These are phyloP conservation scores for Nycticebus coucang DNA, from an alignment of 2,113 vertebrate species.

Conservation along the genomic window DNA sequence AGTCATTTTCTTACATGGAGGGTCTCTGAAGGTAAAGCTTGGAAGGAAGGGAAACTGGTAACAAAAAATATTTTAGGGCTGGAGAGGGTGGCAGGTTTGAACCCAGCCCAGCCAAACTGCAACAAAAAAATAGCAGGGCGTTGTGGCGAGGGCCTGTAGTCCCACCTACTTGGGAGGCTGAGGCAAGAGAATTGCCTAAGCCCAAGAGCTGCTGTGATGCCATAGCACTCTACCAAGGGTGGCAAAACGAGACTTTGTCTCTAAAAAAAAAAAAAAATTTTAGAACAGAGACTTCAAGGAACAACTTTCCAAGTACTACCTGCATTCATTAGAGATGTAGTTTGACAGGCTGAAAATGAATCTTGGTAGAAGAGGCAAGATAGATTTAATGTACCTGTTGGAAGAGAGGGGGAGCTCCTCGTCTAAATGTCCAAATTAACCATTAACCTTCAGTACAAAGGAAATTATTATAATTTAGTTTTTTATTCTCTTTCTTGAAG, in stretches of 20 bases:
- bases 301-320: neutral
- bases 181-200: too few relatives aligned
- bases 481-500: constrained; percentile 22
- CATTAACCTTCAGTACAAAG: neutral
- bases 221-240: too few relatives aligned
- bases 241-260: too few relatives aligned
- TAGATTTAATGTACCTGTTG: neutral
- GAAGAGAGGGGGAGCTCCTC: neutral
- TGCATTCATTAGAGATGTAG: neutral
- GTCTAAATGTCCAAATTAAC: constrained; percentile 10
- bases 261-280: neutral
- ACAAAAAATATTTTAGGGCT: too few relatives aligned
- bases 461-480: neutral
- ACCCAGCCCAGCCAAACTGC: too few relatives aligned
- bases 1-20: neutral
- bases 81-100: too few relatives aligned
- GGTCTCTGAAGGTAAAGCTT: neutral
- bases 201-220: too few relatives aligned
- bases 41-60: neutral
- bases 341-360: neutral
- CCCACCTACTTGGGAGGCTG: too few relatives aligned
- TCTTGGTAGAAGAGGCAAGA: neutral
- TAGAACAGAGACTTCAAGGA: neutral
- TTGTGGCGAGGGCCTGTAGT: too few relatives aligned
- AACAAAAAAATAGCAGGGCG: too few relatives aligned